Evolutionary conservation across 2,888 invertebrate genomes (phyloP), one percentile per base, ranked within the genome.

Genomic region (Drosophila mettleri): DNA sequence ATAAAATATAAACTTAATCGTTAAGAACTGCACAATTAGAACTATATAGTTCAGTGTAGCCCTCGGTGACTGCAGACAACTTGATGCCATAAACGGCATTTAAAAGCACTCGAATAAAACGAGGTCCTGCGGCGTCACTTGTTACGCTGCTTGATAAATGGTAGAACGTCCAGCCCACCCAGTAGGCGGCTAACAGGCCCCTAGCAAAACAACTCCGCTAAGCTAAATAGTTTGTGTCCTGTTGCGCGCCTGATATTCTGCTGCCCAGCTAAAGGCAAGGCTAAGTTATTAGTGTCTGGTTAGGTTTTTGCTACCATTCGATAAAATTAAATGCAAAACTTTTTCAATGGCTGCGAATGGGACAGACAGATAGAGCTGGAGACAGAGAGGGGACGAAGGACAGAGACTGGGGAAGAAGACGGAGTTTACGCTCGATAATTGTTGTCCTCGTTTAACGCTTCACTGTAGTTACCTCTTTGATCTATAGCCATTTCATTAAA

Each of bases 121-220:
- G 55, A 69, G 60, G 49, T 72, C 78, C 80, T 83, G 82, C 52
- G 78, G 86, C 76, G 79, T 52, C 43, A 73, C 72, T 86, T 86
- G 81, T 84, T 84, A 84, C 78, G 67, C 65, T 49, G 71, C 62
- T 65, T 71, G 84, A 81, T 81, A 81, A 71, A 84, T 86, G 86
- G 67, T 27, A 14, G 20, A 51, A 58, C 61, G 45, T 29, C 48
- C 46, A 8, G 24, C 16, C 0, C 9, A 31, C 18, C 0, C 43
- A 16, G 2, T 16, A 38, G 16, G 16, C 18, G 33, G 39, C 12
- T 16, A 2, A 18, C 27, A 6, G 12, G 27, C 27, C 16, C 16
- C 16, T 10, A 6, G n/a, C 29, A 24, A 31, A 12, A 9, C 33
- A 16, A 22, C 39, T 10, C 9, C 39, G 41, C 54, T 45, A 16